Percentiles rank a stretch among this genome's conserved stretches.
phyloP scores from a whole-genome alignment of 35 echinoderm and acorn worm genomes.

The Heliocidaris erythrogramma region DNA sequence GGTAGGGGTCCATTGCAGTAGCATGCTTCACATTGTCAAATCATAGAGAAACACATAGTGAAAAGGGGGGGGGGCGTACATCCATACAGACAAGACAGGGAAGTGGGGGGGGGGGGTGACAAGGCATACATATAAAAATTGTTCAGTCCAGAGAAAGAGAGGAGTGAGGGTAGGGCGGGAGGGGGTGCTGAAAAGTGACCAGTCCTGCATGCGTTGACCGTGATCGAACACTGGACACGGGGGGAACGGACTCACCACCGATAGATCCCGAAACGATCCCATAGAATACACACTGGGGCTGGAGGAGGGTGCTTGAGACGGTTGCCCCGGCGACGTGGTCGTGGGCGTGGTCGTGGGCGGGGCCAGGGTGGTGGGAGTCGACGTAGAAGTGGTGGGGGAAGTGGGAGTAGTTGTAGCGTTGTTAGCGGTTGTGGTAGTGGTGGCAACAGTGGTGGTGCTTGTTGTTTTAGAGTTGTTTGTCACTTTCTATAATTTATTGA shows the following conservation, averaged over 20 bases:
- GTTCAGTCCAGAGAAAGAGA: neutral
- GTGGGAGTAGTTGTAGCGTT: slow-evolving; percentile 34
- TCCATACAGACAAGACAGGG: neutral
- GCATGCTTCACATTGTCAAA: neutral
- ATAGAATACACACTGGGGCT: slow-evolving; percentile 45
- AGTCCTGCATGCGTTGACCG: slow-evolving; percentile 19
- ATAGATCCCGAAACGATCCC: slow-evolving; percentile 44
- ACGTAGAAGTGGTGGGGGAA: slow-evolving; percentile 10
- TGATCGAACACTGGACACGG: neutral
- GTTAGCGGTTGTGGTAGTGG: slow-evolving; percentile 7
- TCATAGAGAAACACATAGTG: neutral
- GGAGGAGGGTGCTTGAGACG: slow-evolving; percentile 29
- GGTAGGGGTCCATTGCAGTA: neutral
- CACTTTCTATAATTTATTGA: slow-evolving; percentile 5
- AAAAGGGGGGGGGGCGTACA: neutral
- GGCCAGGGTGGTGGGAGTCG: neutral
- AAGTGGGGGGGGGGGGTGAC: neutral
- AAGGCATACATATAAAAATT: neutral
- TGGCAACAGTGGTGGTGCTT: slow-evolving; percentile 3
- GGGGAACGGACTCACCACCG: slow-evolving; percentile 20
- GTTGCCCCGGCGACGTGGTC: slow-evolving; percentile 17
- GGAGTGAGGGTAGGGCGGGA: neutral
- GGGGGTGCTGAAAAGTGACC: slow-evolving; percentile 5
- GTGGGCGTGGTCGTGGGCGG: slow-evolving; percentile 25
- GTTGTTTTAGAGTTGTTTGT: slow-evolving; percentile 20